Base-by-base conservation (phyloP, 2,797 vertebrate genomes). In the Gallinago stenura region DNA sequence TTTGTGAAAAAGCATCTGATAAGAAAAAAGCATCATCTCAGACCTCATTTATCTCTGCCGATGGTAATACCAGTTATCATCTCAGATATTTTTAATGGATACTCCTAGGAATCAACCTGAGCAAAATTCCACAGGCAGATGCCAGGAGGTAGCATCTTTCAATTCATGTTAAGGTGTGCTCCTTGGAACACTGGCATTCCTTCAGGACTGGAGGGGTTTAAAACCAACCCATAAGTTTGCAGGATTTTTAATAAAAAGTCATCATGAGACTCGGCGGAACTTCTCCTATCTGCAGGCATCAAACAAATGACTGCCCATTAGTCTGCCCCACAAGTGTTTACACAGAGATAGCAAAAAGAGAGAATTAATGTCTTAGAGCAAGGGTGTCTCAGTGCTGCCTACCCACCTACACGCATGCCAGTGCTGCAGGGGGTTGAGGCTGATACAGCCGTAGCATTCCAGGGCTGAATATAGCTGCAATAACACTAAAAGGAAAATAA, bases 401-500 rank as follows among this genome's bases (percentile, higher is more conserved):
- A 37, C 48, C 45, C 93, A 81, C 53, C 81, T 77, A 60, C 45
- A 53, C 2, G 5, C 45, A 91, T 87, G 75, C 78, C 43, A 94
- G 30, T 80, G 66, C 75, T 89, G 83, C 77, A 83, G 92, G 18
- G 90, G 88, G 79, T 76, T 10, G 2, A 60, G 82, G 91, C 73
- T 41, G 79, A 88, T 54, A 60, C 14, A 92, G 80, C 66, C 33
- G 15, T 60, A 82, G 76, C 35, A 90, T 96, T 91, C 82, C 77
- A 80, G 39, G 60, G 65, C 9, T 50, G 93, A 97, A 96, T 89
- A 95, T 43, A 95, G 95, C 62, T 93, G 89, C 91, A 95, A 72
- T 71, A 79, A 85, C 70, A 91, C 79, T 68, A 87, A 96, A 94
- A 93, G 78, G 80, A 84, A 94, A 94, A 95, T 86, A 92, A 95